A percentile compares a stretch with the other conserved stretches of the same genome.
Conservation (phyloP, 53 echinoderm and acorn worm species). For the Holothuria leucospilota region DNA sequence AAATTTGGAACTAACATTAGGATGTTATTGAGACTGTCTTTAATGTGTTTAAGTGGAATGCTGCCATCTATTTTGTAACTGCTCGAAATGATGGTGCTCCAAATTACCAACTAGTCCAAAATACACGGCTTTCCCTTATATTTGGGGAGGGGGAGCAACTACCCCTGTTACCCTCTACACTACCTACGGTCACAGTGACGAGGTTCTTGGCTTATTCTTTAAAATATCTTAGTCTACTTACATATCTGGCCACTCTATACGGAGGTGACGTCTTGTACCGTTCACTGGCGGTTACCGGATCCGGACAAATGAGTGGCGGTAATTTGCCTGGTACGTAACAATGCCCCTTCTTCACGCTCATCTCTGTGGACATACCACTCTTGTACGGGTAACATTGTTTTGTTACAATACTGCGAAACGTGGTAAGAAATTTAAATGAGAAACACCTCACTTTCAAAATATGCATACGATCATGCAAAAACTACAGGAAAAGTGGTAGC, state of each 20-base stretch:
- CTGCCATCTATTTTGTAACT: no score
- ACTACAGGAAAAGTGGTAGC: neutral
- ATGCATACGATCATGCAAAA: neutral
- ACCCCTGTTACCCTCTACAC: no score
- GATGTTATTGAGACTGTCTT: no score
- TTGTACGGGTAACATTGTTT: slow-evolving; percentile 90
- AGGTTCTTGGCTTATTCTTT: no score
- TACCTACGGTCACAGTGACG: no score
- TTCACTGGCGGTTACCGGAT: slow-evolving; percentile 58
- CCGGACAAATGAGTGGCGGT: slow-evolving; percentile 62
- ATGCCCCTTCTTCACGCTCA: slow-evolving; percentile 81
- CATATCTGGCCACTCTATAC: slow-evolving; percentile 81
- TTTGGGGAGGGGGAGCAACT: no score
- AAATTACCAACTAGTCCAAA: no score
- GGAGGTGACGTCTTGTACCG: slow-evolving; percentile 87
- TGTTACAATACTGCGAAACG: slow-evolving; percentile 72
- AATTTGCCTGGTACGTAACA: slow-evolving; percentile 76
- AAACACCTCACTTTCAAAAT: neutral
- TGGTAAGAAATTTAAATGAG: neutral
- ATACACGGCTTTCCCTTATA: no score
- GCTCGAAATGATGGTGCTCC: no score
- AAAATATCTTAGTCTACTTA: slow-evolving; percentile 49
- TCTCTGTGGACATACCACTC: slow-evolving; percentile 77
- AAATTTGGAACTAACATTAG: no score
- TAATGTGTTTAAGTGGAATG: no score